Evolutionary conservation across 2,797 vertebrate genomes (phyloP), one percentile per base, ranked within the genome.

Genomic region (Bryconaethiops microstoma): DNA sequence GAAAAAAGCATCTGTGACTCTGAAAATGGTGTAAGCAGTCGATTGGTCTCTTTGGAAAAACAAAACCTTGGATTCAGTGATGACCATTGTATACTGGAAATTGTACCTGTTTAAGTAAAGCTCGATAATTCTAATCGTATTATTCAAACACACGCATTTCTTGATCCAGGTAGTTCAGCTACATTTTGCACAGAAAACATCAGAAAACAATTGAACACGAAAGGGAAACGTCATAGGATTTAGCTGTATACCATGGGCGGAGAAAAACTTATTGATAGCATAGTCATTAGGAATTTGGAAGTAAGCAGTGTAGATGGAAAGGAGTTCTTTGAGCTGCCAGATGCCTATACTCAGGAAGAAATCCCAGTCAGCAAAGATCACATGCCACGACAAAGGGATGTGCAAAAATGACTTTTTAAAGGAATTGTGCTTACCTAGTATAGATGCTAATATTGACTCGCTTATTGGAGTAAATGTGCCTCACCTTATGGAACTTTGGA

Each of bases 401-500:
- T 60, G 59, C 4, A 60, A 12, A 60, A 60, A 62, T 62, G 23
- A 21, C 9, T 7, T 72, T 73, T 63, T 68, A 57, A 63, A 63
- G 48, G 55, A 57, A 4, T 1, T n/a, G 7, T 57, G 4, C 12
- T 57, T 21, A 8, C 55, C 55, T n/a, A 57, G 6, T n/a, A 57
- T 57, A n/a, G 19, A 57, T 19, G 55, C 55, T 57, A 17, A 57
- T 7, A n/a, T 57, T 57, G 55, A 57, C 7, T 16, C n/a, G 55
- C 2, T 57, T 2, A 57, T 57, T 57, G 55, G 55, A 57, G n/a
- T 57, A 48, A 72, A 79, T 54, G 68, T 21, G n/a, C 55, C 68
- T 21, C 62, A 72, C 3, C 40, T 52, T 5, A 79, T 79, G 57
- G 77, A 79, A 39, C 12, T n/a, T n/a, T 62, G 55, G 68, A 52